phyloP scores from a whole-genome alignment of 2,888 invertebrate genomes.

The Pheosia gnoma region DNA sequence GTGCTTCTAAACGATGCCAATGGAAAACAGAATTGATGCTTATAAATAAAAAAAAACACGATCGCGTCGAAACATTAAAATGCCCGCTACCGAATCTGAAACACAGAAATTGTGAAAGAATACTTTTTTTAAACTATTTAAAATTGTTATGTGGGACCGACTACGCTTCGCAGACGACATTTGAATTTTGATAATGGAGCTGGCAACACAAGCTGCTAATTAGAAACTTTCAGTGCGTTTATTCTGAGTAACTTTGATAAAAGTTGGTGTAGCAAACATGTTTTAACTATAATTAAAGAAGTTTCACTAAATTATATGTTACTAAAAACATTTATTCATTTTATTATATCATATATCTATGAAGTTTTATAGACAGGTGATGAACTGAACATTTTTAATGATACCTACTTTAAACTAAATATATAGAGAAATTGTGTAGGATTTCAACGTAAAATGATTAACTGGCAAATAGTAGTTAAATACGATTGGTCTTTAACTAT shows the following conservation, averaged over 20 bases:
- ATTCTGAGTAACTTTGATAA: constrained; percentile 4
- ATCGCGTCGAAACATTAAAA: constrained; percentile 43
- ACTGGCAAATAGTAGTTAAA: no score
- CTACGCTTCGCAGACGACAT: constrained; percentile 43
- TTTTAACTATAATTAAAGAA: neutral
- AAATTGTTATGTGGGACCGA: constrained; percentile 30
- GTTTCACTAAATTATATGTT: neutral
- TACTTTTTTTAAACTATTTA: constrained; percentile 36
- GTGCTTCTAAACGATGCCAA: constrained; percentile 35
- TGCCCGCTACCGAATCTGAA: constrained; percentile 65
- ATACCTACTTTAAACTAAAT: no score
- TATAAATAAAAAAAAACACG: constrained; percentile 32
- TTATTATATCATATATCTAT: neutral
- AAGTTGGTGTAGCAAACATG: constrained; percentile 9
- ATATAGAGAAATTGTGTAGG: no score
- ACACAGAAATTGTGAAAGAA: constrained; percentile 70
- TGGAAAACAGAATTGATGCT: constrained; percentile 25
- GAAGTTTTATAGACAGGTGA: neutral
- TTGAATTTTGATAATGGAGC: constrained; percentile 12
- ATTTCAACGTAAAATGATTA: neutral
- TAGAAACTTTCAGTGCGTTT: constrained; percentile 18
- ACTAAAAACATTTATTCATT: neutral
- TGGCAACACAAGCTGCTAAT: constrained; percentile 9
- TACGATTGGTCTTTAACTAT: no score
- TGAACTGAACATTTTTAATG: neutral